Percentiles rank a stretch among this genome's conserved stretches.
These are phyloP conservation scores for Scartelaos histophorus DNA, from an alignment of 2,113 vertebrate genomes.

Conservation along the genomic window DNA sequence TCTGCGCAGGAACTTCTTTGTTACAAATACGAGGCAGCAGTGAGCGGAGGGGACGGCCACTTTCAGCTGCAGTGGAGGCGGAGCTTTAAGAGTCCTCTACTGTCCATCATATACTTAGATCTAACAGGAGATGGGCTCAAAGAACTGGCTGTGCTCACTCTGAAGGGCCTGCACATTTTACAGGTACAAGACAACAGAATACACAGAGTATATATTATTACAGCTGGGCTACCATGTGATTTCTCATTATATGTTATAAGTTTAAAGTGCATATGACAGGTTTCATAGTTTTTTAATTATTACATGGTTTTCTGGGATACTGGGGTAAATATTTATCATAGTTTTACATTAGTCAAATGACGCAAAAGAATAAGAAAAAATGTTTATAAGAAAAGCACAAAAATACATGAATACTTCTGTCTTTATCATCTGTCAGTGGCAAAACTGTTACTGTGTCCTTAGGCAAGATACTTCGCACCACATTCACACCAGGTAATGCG, in stretches of 20 bases:
- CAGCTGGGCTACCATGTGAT: not conserved
- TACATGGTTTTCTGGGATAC: too few species aligned
- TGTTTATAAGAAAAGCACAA: too few species aligned
- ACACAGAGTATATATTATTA: not conserved
- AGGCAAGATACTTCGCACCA: too few species aligned
- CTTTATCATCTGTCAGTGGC: too few species aligned
- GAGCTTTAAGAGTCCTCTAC: conserved; percentile 85
- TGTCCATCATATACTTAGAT: conserved; percentile 86
- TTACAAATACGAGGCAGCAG: conserved; percentile 78
- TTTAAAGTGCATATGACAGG: not conserved
- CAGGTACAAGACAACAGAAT: conserved; percentile 73
- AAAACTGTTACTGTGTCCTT: too few species aligned
- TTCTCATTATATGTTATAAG: not conserved
- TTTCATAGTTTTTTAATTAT: too few species aligned
- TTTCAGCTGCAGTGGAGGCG: conserved; percentile 84
- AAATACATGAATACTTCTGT: too few species aligned
- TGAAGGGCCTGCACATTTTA: conserved; percentile 88
- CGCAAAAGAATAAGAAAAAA: too few species aligned
- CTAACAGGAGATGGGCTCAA: conserved; percentile 84
- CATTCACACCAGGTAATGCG: too few species aligned
- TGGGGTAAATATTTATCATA: too few species aligned
- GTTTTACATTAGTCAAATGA: too few species aligned
- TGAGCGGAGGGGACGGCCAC: conserved; percentile 30
- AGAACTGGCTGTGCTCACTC: conserved; percentile 85
- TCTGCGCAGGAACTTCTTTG: conserved; percentile 85